These are phyloP conservation scores for Drosophila stalkeri DNA, from an alignment of 2,888 invertebrate genomes.

Conservation along the genomic window DNA sequence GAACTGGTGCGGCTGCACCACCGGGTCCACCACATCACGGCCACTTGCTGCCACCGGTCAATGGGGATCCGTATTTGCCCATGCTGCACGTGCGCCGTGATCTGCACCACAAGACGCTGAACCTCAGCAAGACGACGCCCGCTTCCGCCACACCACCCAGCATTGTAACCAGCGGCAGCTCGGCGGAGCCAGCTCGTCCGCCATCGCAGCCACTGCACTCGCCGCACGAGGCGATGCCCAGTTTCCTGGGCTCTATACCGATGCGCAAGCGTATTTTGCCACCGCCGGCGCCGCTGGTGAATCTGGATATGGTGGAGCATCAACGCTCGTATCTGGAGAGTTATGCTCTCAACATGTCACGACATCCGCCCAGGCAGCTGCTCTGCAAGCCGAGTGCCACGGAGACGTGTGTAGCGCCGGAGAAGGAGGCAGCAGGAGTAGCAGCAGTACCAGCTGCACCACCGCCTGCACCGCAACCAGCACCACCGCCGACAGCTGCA, in stretches of 20 bases:
- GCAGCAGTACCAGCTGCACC: constrained; percentile 81
- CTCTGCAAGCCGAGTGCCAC: constrained; percentile 57
- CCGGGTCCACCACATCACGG: constrained; percentile 45
- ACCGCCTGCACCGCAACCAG: constrained; percentile 25
- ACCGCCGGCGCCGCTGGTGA: constrained; percentile 59
- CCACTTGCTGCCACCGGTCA: constrained; percentile 58
- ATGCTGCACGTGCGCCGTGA: constrained; percentile 92
- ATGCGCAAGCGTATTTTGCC: constrained; percentile 82
- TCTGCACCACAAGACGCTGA: constrained; percentile 87
- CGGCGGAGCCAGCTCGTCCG: constrained; percentile 76
- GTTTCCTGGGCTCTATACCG: constrained; percentile 84
- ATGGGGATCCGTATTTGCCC: constrained; percentile 85
- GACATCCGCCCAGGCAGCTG: constrained; percentile 78
- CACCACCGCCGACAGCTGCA: constrained; percentile 17
- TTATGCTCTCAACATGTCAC: constrained; percentile 83
- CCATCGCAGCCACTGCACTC: constrained; percentile 82
- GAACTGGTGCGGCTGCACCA: constrained; percentile 29
- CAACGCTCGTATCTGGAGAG: constrained; percentile 62
- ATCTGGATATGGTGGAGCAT: constrained; percentile 72
- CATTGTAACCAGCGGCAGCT: constrained; percentile 37
- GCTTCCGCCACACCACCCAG: constrained; percentile 47
- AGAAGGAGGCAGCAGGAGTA: constrained; percentile 64
- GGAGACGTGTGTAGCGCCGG: constrained; percentile 78
- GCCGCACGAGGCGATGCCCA: constrained; percentile 84
- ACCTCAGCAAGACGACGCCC: constrained; percentile 56